phyloP scores from a whole-genome alignment of 2,888 invertebrate species.

The Stenodema calcarata region DNA sequence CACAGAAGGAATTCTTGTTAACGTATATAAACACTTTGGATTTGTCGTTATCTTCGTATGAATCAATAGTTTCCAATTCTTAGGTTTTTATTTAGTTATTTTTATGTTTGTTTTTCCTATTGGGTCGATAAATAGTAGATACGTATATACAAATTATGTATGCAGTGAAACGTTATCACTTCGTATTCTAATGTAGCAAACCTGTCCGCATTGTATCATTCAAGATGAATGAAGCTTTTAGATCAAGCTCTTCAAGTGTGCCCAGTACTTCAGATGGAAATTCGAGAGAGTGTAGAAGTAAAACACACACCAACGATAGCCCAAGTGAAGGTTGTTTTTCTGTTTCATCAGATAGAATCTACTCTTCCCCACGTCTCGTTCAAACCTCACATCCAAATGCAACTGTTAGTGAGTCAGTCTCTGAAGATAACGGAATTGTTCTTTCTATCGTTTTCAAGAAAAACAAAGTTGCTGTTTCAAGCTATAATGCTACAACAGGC shows the following conservation, averaged over 20 bases:
- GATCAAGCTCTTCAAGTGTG: neutral
- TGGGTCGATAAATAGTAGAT: too few relatives aligned
- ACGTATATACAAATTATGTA: too few relatives aligned
- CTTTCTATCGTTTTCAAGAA: conserved; percentile 17
- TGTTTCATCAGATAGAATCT: neutral
- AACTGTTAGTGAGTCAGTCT: neutral
- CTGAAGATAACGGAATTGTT: neutral
- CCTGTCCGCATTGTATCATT: too few relatives aligned
- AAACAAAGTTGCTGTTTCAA: conserved; percentile 16
- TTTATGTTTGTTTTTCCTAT: too few relatives aligned
- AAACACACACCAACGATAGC: neutral
- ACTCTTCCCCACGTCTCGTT: neutral
- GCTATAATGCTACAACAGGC: conserved; percentile 1
- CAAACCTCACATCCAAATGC: neutral
- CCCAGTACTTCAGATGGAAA: neutral
- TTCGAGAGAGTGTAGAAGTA: neutral
- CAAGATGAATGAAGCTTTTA: neutral
- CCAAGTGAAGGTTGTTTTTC: neutral
- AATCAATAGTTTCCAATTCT: too few relatives aligned
- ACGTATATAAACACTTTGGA: too few relatives aligned
- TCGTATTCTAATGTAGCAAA: too few relatives aligned
- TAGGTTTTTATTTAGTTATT: too few relatives aligned
- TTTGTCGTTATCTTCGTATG: too few relatives aligned
- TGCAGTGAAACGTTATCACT: too few relatives aligned
- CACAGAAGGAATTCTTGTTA: too few relatives aligned